These are phyloP conservation scores for Puffinus mauretanicus DNA, from an alignment of 2,113 vertebrate species.

Conservation along the genomic window DNA sequence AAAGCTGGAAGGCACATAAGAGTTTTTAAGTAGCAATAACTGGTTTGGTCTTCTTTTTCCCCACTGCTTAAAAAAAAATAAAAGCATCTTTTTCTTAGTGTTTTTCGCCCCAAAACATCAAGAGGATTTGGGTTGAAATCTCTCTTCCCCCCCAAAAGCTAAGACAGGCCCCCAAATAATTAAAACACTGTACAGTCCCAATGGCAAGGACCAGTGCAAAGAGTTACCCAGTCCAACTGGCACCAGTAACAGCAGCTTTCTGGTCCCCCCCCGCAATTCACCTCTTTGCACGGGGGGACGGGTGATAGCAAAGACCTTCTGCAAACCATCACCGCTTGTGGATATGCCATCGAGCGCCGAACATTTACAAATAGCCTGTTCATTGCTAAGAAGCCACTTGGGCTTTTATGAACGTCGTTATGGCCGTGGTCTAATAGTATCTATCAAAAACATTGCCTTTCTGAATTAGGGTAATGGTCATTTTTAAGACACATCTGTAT, in stretches of 20 bases:
- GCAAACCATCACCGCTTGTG: not conserved
- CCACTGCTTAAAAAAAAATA: not conserved
- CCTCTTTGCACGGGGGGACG: rapidly evolving
- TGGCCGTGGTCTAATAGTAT: rapidly evolving
- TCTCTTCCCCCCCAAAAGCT: not conserved
- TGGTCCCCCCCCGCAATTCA: rapidly evolving
- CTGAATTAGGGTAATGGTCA: not conserved
- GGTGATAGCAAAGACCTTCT: not conserved
- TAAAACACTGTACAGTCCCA: no score
- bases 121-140: not conserved
- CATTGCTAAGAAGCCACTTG: not conserved
- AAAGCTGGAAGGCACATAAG: not conserved
- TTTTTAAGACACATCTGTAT: slow-evolving; percentile 38
- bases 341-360: rapidly evolving
- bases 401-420: not conserved
- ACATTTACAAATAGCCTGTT: not conserved
- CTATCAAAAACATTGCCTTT: not conserved
- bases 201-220: not conserved
- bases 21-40: not conserved
- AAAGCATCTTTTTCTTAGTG: not conserved
- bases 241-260: not conserved
- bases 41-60: rapidly evolving
- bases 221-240: not conserved
- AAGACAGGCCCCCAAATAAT: not conserved
- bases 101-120: not conserved